Evolutionary conservation across 2,113 vertebrate genomes (phyloP), one percentile per base, ranked within the genome.

Genomic region (Daubentonia madagascariensis): DNA sequence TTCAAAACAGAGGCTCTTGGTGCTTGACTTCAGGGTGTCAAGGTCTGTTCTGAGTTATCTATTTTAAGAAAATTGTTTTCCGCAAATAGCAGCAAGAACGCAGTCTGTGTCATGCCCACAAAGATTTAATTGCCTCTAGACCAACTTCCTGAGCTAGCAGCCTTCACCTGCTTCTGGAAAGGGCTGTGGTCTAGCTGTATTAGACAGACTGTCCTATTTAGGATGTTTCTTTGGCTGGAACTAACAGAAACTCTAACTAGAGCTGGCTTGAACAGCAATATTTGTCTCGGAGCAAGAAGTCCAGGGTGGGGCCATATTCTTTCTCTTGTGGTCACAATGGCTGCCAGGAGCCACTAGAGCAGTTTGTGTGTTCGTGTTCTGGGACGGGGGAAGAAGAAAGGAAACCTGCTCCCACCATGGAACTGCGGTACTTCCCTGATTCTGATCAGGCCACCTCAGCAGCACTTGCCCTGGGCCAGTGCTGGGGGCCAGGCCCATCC

Each of bases 1-100:
- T 95, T 67, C 81, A 45, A 23, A 59, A 48, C 11, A 3, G 61
- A 35, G 88, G 10, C 17, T 75, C 37, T 57, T 18, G 20, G 16
- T 52, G 35, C 63, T 61, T 50, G 61, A 59, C 40, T 50, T 61
- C 40, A 70, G 52, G 10, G 14, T 70, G 72, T 50, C 50, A 52
- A 35, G 61, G 50, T 72, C 94, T 59, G 28, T n/a, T 85, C 88
- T 70, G 48, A 52, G 28, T 45, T 59, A 52, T 37, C 85, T 94
- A 48, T 89, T 89, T 89, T 75, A 72, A 80, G 63, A 89, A 73
- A 61, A 73, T 81, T 81, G 65, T 35, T 94, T 94, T 88, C 93
- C 65, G 35, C 43, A 81, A 81, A 94, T 35, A 70, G 40, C 75
- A 85, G 22, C n/a, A 43, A 89, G 85, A 65, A n/a, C 32, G 4